Base-by-base conservation (phyloP, 2,113 vertebrate species). In the Erinaceus europaeus region DNA sequence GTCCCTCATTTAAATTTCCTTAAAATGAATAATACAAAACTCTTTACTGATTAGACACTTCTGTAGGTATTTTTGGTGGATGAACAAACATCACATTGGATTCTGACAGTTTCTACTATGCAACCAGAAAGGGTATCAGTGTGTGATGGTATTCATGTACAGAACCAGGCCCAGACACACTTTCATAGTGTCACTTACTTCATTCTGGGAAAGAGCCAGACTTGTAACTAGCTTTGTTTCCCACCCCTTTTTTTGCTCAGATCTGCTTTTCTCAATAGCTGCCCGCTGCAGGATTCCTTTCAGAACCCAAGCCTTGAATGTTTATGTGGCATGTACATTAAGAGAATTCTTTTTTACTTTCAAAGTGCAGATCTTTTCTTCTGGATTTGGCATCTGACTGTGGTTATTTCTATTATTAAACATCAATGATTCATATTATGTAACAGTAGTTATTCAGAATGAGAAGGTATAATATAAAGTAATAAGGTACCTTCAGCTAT, bases 351-450 rank as follows among this genome's bases (percentile, higher is more conserved):
- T 93, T 61, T 89, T 91, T n/a, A n/a, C n/a, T 94, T 84, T 76
- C 61, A 89, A 93, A 57, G 77, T 38, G 17, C 34, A 11, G 84
- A 73, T 92, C 59, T 94, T 91, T 93, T 94, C 90, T 93, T 85
- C 87, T 64, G 89, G 89, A 68, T 92, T 94, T 95, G 95, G 50
- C 67, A 94, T 91, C 92, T 71, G 61, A 80, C 84, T 91, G 84
- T 87, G 77, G 57, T 93, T 96, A 94, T 95, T 95, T 94, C 82
- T 96, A 94, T 96, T 96, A 94, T 95, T 95, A 96, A 95, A 86
- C 87, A 83, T 83, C 85, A 94, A 52, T 91, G 79, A 94, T 86
- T 96, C 78, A 75, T 91, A 92, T 81, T 87, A 44, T 40, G 89
- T 92, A 95, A 91, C 57, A 93, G 61, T 52, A 79, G 86, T 88